Conservation (phyloP, 2,113 vertebrate genomes). For the Perccottus glenii region DNA sequence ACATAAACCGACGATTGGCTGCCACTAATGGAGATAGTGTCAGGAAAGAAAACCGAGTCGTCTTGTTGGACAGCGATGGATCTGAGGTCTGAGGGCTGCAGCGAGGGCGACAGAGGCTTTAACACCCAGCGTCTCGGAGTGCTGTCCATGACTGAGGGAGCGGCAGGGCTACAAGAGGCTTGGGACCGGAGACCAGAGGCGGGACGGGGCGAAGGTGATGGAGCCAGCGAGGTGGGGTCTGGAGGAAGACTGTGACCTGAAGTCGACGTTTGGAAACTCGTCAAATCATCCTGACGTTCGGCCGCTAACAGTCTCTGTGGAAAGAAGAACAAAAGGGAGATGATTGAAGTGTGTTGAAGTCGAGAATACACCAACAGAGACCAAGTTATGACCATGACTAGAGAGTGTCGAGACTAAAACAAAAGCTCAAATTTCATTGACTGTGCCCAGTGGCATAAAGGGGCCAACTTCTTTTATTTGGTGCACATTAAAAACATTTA, state of each 20-base stretch:
- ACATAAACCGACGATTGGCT: conserved; percentile 23
- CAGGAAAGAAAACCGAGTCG: not conserved
- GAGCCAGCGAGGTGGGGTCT: not conserved
- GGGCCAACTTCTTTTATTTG: no score
- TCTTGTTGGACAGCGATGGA: conserved; percentile 44
- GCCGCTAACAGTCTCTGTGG: conserved; percentile 55
- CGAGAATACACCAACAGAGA: not conserved
- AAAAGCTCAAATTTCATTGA: no score
- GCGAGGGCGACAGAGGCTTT: conserved; percentile 69
- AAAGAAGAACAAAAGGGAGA: not conserved
- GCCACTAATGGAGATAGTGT: conserved; percentile 32
- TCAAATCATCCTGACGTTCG: conserved; percentile 23
- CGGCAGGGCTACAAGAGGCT: not conserved
- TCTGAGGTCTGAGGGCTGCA: conserved; percentile 72
- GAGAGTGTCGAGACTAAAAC: no score
- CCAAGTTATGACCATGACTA: not conserved
- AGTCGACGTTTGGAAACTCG: conserved; percentile 13
- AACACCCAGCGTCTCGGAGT: conserved; percentile 72
- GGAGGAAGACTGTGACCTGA: conserved; percentile 1
- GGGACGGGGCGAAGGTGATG: not conserved
- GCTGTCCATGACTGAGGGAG: conserved; percentile 62
- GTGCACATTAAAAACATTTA: no score
- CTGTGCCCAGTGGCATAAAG: no score
- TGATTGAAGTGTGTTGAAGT: not conserved
- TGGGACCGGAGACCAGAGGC: not conserved